phyloP scores from a whole-genome alignment of 2,888 invertebrate species.

The Drosophila austrosaltans region DNA sequence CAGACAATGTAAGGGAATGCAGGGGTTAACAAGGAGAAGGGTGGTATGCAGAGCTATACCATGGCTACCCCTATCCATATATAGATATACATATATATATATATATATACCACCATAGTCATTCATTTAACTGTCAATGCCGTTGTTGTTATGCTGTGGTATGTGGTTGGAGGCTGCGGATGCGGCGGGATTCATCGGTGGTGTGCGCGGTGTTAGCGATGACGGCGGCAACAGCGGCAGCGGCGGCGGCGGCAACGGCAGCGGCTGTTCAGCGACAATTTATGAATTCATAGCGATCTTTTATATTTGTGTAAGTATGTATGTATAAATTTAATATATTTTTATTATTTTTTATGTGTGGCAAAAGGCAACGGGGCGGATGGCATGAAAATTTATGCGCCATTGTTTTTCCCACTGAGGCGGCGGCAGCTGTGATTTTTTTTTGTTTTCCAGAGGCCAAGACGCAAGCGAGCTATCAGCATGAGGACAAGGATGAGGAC shows the following conservation, averaged over 20 bases:
- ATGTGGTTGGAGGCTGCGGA: conserved; percentile 35
- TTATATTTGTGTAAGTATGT: conserved; percentile 48
- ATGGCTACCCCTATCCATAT: conserved; percentile 9
- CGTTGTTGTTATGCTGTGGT: conserved; percentile 52
- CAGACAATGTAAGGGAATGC: conserved; percentile 1
- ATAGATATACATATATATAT: not conserved
- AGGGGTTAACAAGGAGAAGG: conserved; percentile 11
- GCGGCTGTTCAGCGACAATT: conserved; percentile 44
- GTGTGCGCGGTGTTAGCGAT: not conserved
- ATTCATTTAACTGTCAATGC: conserved; percentile 71
- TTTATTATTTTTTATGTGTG: conserved; percentile 63
- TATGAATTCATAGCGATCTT: conserved; percentile 60
- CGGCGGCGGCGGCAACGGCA: conserved; percentile 7
- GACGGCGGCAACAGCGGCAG: conserved; percentile 12
- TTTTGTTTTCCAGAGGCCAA: conserved; percentile 24
- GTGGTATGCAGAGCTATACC: not conserved
- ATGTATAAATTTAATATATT: conserved; percentile 67
- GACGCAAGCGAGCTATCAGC: not conserved
- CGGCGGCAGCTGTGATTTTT: conserved; percentile 42
- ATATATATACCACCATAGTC: conserved; percentile 42
- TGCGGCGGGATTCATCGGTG: conserved; percentile 10
- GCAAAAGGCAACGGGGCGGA: conserved; percentile 27
- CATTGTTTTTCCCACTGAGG: conserved; percentile 40
- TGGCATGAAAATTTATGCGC: conserved; percentile 65
- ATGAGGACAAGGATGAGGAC: conserved; percentile 18